These are phyloP conservation scores for Sciurus vulgaris DNA, from an alignment of 2,797 vertebrate species.

Conservation along the genomic window DNA sequence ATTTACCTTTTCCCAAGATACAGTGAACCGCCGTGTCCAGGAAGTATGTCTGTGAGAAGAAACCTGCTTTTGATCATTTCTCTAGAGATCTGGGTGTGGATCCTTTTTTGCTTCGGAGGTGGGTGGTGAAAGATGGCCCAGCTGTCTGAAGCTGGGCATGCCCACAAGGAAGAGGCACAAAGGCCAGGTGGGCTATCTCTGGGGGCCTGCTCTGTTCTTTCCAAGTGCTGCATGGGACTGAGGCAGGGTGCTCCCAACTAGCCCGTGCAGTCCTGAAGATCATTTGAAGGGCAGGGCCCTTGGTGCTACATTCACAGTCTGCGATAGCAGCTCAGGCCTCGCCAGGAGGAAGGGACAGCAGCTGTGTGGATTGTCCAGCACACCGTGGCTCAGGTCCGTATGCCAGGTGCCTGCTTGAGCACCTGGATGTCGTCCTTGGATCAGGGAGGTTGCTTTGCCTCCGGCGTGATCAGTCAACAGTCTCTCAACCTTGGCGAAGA, in stretches of 20 bases:
- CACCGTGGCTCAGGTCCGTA: neutral
- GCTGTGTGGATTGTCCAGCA: neutral
- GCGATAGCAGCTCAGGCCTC: neutral
- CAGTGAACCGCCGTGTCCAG: conserved; percentile 84
- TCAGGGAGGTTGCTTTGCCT: neutral
- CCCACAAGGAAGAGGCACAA: neutral
- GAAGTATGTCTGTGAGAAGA: conserved; percentile 83
- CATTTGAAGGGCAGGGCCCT: conserved; percentile 84
- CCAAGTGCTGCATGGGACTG: conserved; percentile 78
- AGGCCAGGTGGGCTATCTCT: conserved; percentile 2
- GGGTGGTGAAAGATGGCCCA: conserved; percentile 75
- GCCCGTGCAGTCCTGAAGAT: conserved; percentile 79
- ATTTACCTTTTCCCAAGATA: conserved; percentile 82
- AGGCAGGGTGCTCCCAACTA: conserved; percentile 80
- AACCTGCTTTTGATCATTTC: conserved; percentile 87
- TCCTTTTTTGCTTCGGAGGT: conserved; percentile 83
- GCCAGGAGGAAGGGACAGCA: neutral
- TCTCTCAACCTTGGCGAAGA: conserved; percentile 69
- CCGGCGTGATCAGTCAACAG: neutral
- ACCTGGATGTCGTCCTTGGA: neutral
- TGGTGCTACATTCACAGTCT: conserved; percentile 88
- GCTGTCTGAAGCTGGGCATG: conserved; percentile 64
- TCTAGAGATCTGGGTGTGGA: conserved; percentile 86
- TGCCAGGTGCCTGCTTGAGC: neutral
- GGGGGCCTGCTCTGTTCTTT: conserved; percentile 67